phyloP scores from a whole-genome alignment of 2,888 invertebrate species.

The Campoplex capitator region DNA sequence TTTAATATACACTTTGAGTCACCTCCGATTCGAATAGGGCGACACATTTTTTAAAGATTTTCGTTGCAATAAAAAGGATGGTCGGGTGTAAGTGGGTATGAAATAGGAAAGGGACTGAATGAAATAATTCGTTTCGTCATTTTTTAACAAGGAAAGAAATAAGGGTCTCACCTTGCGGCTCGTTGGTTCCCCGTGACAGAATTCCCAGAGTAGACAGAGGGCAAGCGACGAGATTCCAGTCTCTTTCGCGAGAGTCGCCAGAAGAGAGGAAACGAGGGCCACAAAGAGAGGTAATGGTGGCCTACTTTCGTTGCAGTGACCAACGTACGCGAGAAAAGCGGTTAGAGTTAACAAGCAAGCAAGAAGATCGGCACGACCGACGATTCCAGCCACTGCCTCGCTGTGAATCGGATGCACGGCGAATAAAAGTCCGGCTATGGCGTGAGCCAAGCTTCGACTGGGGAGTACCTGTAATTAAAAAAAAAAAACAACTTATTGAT shows the following conservation, averaged over 20 bases:
- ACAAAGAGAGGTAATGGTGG: constrained; percentile 78
- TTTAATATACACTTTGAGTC: constrained; percentile 9
- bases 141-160: constrained; percentile 6
- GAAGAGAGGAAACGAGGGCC: constrained; percentile 88
- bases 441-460: constrained; percentile 88
- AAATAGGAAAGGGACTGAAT: not conserved
- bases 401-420: constrained; percentile 98
- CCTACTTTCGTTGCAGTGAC: constrained; percentile 86
- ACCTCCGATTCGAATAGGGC: not conserved
- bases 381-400: constrained; percentile 98
- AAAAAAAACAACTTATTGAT: not conserved
- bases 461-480: constrained; percentile 86
- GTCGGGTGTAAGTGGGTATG: not conserved
- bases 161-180: constrained; percentile 78
- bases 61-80: not conserved
- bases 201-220: constrained; percentile 95
- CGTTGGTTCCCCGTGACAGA: constrained; percentile 84
- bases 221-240: constrained; percentile 97
- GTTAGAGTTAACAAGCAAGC: constrained; percentile 96
- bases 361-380: constrained; percentile 97
- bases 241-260: constrained; percentile 96
- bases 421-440: constrained; percentile 93
- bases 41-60: not conserved
- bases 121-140: not conserved
- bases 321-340: constrained; percentile 93